Evolutionary conservation across 2,888 invertebrate genomes (phyloP), one percentile per base, ranked within the genome.

Genomic region (Perizoma flavofasciatum): DNA sequence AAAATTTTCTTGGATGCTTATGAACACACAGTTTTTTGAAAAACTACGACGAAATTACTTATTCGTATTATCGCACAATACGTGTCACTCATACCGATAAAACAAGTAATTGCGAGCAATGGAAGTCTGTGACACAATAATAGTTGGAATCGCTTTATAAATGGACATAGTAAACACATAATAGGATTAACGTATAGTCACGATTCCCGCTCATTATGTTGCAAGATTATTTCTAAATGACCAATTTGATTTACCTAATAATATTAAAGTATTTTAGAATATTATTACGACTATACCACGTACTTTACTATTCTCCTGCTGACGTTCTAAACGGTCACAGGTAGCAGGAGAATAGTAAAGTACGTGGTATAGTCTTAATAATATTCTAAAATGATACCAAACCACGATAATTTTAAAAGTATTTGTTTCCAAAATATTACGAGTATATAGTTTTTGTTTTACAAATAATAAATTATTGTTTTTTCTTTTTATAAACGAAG

Each of bases 111-210:
- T 73, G 64, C 70, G 57, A 66, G 63, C 63, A 70, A 6, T 44
- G 22, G n/a, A 7, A 44, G 6, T 7, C 58, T 74, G 72, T 75
- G 78, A 77, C 79, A 77, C 61, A 70, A 70, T 74, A 68, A 74
- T 75, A 75, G 71, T 63, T 59, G 55, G 63, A 66, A 66, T 66
- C 65, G 65, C 62, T 63, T 65, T 65, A 63, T 54, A 52, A 60
- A 61, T 61, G 67, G 71, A 71, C 75, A 71, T 59, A 66, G 65
- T 76, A 78, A 78, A 69, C 63, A 74, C 68, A 67, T 82, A 82
- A 83, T 80, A 78, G 73, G 73, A 77, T 72, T 71, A 76, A 70
- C 64, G 71, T 67, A 58, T 48, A 64, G 71, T 76, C 78, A 77
- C 75, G 74, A 79, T 72, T 70, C 62, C 62, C 45, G 61, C 44